Percentiles rank a stretch among this genome's conserved stretches.
phyloP scores from a whole-genome alignment of 1,140 invertebrate species.

The Neodiprion pinetum region DNA sequence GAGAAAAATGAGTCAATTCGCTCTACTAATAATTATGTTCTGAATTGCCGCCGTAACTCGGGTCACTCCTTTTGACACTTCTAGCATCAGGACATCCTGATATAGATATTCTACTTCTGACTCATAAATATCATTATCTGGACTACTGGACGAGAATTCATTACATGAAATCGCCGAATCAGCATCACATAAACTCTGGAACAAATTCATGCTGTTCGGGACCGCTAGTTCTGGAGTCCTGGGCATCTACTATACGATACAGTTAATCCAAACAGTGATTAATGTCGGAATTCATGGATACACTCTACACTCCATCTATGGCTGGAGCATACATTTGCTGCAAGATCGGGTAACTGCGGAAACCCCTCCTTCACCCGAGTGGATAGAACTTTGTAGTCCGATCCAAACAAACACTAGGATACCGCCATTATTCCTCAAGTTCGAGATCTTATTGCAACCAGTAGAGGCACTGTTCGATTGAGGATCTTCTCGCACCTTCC shows the following conservation, averaged over 20 bases:
- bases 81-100: too few species aligned
- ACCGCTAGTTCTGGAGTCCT: constrained; percentile 3
- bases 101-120: neutral
- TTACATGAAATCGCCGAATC: neutral
- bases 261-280: constrained; percentile 2
- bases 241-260: constrained; percentile 5
- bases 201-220: neutral
- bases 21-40: too few species aligned
- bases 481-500: constrained; percentile 12
- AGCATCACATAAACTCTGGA: constrained; percentile 11
- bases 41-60: too few species aligned
- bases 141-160: constrained; percentile 13
- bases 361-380: neutral
- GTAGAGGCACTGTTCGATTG: constrained; percentile 14
- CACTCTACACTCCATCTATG: constrained; percentile 19
- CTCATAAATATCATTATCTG: neutral
- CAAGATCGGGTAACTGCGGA: too few species aligned
- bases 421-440: constrained; percentile 8
- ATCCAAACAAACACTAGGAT: neutral
- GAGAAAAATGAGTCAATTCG: too few species aligned
- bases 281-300: constrained; percentile 18
- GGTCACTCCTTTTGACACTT: too few species aligned
- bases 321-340: constrained; percentile 24
- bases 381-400: neutral
- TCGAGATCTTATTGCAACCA: neutral